phyloP scores from a whole-genome alignment of 2,888 invertebrate species.

The Phrixothrix hirtus region DNA sequence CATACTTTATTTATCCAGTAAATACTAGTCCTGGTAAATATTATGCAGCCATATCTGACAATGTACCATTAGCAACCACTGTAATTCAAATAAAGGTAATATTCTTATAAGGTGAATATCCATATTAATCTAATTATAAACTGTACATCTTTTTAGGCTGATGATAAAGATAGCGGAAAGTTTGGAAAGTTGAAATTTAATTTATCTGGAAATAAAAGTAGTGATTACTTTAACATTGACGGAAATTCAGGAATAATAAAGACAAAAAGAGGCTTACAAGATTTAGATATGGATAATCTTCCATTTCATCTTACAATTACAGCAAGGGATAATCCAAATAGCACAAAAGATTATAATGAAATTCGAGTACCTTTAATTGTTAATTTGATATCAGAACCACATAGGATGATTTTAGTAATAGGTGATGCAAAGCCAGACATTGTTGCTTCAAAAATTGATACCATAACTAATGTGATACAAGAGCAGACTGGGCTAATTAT shows the following conservation, averaged over 20 bases:
- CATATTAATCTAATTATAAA: not conserved
- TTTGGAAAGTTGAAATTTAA: conserved; percentile 79
- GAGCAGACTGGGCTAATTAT: conserved; percentile 75
- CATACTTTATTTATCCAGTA: conserved; percentile 75
- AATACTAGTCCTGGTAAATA: conserved; percentile 69
- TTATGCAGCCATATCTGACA: conserved; percentile 76
- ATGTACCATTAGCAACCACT: conserved; percentile 73
- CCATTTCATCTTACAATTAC: conserved; percentile 77
- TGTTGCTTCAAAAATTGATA: conserved; percentile 61
- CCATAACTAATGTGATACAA: conserved; percentile 67
- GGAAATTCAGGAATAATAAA: conserved; percentile 75
- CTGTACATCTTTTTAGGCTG: conserved; percentile 63
- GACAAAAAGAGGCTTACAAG: conserved; percentile 74
- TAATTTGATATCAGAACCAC: conserved; percentile 76
- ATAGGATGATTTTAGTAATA: conserved; percentile 78
- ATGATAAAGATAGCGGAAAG: conserved; percentile 83
- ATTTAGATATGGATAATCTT: conserved; percentile 63
- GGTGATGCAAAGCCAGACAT: conserved; percentile 74
- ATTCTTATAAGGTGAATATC: not conserved
- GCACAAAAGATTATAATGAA: conserved; percentile 64
- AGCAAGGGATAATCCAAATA: conserved; percentile 74
- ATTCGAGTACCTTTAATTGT: conserved; percentile 70
- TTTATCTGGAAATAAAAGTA: conserved; percentile 52
- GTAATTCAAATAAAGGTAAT: conserved; percentile 76
- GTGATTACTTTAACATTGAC: conserved; percentile 74